Base-by-base conservation (phyloP, 2,888 invertebrate species). In the Xestia rhomboidea region DNA sequence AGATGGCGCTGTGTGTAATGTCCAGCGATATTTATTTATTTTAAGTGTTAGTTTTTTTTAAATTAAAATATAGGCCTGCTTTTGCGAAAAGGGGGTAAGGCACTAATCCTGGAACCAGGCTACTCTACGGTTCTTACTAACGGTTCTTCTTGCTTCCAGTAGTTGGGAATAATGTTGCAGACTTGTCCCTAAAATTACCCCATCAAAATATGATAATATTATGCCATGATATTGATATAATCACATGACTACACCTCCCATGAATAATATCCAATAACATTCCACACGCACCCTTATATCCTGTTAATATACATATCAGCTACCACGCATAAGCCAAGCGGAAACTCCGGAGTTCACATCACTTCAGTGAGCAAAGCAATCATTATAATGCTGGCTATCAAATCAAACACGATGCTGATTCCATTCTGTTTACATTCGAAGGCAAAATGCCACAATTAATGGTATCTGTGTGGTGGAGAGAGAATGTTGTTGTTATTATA, bases 301-400 rank as follows among this genome's bases (percentile, higher is more conserved):
- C 2, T 7, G 18, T 34, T 49, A 68, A 49, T 63, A 49, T 64
- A 24, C n/a, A 44, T 64, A 80, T 51, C 68, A 60, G 60, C 21
- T 51, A 63, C n/a, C 34, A 21, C 21, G 18, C 41, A 30, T 62
- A 38, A 64, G 27, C 15, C 30, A 76, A 81, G 67, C 63, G 68
- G 62, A 75, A 83, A 71, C 64, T 11, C 15, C 10, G 30, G 57
- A 69, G 62, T 72, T 69, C 64, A 30, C 13, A 69, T 51, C 66
- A 66, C 54, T 21, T 68, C 64, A 69, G 15, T 66, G 73, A 69
- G 44, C 82, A 82, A 76, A 83, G 72, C 69, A 72, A 83, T 83
- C 63, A 77, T 82, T 75, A 62, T 79, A 72, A 77, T 68, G 62
- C 30, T 44, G 34, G n/a, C 71, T 82, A 68, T 82, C 82, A 81